Percentiles rank a stretch among this genome's conserved stretches.
Conservation (phyloP, 1,140 invertebrate species). For the Helicoverpa zea region DNA sequence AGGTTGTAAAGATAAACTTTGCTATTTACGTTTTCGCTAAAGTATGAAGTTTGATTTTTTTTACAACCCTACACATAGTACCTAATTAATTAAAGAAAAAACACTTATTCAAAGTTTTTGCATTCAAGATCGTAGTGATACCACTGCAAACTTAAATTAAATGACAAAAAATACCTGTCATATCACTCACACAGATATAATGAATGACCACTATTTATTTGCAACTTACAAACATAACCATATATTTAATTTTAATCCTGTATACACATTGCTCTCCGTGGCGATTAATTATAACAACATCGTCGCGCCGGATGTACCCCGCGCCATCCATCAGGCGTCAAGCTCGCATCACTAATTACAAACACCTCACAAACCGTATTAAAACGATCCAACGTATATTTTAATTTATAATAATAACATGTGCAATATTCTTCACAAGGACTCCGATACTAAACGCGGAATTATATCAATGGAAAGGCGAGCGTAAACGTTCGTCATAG, state of each 20-base stretch:
- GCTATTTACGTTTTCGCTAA: too few relatives aligned
- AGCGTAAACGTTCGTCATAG: slow-evolving; percentile 57
- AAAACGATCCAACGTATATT: slow-evolving; percentile 55
- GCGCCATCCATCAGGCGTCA: slow-evolving; percentile 58
- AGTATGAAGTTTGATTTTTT: too few relatives aligned
- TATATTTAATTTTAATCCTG: slow-evolving; percentile 43
- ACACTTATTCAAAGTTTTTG: too few relatives aligned
- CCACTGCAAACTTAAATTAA: too few relatives aligned
- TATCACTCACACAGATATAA: slow-evolving; percentile 19
- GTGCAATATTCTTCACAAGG: slow-evolving; percentile 59
- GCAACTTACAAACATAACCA: slow-evolving; percentile 1
- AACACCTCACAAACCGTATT: slow-evolving; percentile 54
- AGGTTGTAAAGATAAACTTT: too few relatives aligned
- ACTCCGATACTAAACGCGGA: slow-evolving; percentile 42
- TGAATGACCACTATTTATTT: slow-evolving; percentile 20
- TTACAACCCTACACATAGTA: too few relatives aligned
- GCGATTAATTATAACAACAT: slow-evolving; percentile 48
- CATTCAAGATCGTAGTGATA: not conserved
- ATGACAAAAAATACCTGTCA: not conserved
- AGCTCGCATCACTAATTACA: slow-evolving; percentile 53
- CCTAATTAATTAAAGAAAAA: too few relatives aligned
- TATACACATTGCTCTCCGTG: slow-evolving; percentile 29
- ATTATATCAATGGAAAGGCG: slow-evolving; percentile 55
- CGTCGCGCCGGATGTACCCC: slow-evolving; percentile 36
- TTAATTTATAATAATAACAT: slow-evolving; percentile 67